These are phyloP conservation scores for Oncorhynchus keta DNA, from an alignment of 2,113 vertebrate genomes.

Conservation along the genomic window DNA sequence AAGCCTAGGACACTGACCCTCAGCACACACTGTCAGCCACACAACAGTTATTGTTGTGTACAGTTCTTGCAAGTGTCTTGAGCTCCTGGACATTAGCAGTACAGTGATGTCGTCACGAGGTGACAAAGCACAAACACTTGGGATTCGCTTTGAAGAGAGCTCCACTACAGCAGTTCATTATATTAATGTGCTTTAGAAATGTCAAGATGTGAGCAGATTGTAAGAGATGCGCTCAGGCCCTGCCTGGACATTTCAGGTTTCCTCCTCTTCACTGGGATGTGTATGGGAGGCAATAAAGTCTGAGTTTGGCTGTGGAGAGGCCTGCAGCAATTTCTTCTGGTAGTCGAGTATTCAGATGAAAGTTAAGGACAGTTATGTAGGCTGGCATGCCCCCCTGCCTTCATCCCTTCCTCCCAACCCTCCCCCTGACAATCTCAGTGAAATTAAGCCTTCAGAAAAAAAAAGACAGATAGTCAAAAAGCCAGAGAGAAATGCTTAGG, in stretches of 20 bases:
- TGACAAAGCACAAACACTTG: too few relatives aligned
- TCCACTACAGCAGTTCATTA: too few relatives aligned
- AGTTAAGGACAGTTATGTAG: slow-evolving; percentile 34
- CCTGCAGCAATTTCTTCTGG: slow-evolving; percentile 54
- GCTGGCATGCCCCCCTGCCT: slow-evolving; percentile 10
- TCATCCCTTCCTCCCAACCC: slow-evolving; percentile 16
- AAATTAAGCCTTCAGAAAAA: slow-evolving; percentile 39
- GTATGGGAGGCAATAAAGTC: neutral
- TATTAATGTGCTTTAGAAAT: too few relatives aligned
- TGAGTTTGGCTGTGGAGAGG: neutral
- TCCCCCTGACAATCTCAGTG: slow-evolving; percentile 28
- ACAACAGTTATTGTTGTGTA: too few relatives aligned
- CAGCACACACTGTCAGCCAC: neutral
- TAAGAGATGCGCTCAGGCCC: neutral
- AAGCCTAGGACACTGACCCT: neutral
- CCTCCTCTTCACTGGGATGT: slow-evolving; percentile 3
- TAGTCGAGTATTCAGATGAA: slow-evolving; percentile 42
- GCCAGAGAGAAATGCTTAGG: neutral
- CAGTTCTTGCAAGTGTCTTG: too few relatives aligned
- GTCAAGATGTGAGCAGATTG: too few relatives aligned
- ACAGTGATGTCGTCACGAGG: too few relatives aligned
- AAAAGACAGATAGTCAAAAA: slow-evolving; percentile 15
- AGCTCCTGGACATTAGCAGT: too few relatives aligned
- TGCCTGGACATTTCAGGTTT: neutral
- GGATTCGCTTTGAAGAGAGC: too few relatives aligned